Percentiles rank a stretch among this genome's conserved stretches.
Conservation (phyloP, 2,797 vertebrate genomes). For the Urosaurus nigricauda region DNA sequence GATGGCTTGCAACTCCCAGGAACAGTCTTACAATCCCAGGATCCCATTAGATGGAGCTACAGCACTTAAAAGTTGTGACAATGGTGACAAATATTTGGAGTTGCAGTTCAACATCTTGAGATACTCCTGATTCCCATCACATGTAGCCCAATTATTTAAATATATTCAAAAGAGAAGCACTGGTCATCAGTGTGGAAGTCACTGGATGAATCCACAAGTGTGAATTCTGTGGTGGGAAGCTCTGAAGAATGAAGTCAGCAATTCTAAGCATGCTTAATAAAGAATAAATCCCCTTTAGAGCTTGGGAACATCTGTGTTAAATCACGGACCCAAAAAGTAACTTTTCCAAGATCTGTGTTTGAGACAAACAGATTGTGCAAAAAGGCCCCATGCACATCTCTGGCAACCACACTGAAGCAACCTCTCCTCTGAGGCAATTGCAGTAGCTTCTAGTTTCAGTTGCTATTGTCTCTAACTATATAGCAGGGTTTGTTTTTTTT, state of each 20-base stretch:
- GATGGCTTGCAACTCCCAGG: too few species aligned
- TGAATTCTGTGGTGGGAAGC: background rate
- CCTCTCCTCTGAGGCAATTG: background rate
- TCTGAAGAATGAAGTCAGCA: slow-evolving; percentile 3
- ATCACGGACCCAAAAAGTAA: too few species aligned
- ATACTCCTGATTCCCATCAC: too few species aligned
- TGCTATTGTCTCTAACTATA: background rate
- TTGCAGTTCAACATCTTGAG: too few species aligned
- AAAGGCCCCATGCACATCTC: background rate
- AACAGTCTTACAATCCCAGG: too few species aligned
- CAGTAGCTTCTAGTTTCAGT: background rate
- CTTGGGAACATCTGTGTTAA: too few species aligned
- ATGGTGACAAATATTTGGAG: too few species aligned
- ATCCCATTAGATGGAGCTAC: too few species aligned
- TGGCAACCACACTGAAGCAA: background rate
- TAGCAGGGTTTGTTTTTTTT: slow-evolving; percentile 11
- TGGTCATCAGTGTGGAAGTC: background rate
- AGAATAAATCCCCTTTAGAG: background rate
- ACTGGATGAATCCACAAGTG: background rate
- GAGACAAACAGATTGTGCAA: background rate
- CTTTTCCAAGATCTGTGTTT: background rate
- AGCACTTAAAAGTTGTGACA: too few species aligned
- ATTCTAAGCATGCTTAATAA: background rate
- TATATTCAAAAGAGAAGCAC: background rate
- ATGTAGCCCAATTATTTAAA: background rate